Conservation (phyloP, 2,888 invertebrate genomes). For the Phytoseiulus persimilis region DNA sequence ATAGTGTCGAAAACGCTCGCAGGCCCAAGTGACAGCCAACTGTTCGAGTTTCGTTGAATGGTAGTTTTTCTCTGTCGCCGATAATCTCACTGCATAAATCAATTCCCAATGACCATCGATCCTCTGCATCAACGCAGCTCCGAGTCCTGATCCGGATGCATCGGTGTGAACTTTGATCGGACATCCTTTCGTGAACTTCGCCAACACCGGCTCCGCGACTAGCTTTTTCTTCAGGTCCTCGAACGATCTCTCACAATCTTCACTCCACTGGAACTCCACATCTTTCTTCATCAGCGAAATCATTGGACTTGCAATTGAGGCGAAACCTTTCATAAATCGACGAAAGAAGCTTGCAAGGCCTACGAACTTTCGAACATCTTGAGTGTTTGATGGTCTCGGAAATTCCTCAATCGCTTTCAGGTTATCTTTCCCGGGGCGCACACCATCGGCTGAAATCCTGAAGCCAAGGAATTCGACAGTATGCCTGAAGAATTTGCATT, state of each 20-base stretch:
- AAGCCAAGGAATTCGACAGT: slow-evolving; percentile 33
- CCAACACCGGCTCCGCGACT: slow-evolving; percentile 41
- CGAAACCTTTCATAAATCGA: slow-evolving; percentile 42
- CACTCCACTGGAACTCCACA: too few species aligned
- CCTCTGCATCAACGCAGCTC: too few species aligned
- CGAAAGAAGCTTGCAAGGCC: slow-evolving; percentile 43
- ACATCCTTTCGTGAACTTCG: too few species aligned
- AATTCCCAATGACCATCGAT: background rate
- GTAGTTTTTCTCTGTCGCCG: background rate
- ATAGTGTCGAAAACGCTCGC: slow-evolving; percentile 8
- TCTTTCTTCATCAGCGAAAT: slow-evolving; percentile 41
- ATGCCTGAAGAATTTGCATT: slow-evolving; percentile 30
- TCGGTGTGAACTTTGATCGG: too few species aligned
- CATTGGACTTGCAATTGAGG: slow-evolving; percentile 41
- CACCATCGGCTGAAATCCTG: slow-evolving; percentile 14
- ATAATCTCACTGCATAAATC: background rate
- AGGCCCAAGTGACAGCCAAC: background rate
- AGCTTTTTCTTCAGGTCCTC: slow-evolving; percentile 38
- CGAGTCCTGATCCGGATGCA: too few species aligned
- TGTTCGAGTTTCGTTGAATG: slow-evolving; percentile 1
- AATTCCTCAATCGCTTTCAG: slow-evolving; percentile 40
- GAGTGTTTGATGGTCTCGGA: slow-evolving; percentile 42
- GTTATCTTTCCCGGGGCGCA: slow-evolving; percentile 16
- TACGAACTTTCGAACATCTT: slow-evolving; percentile 42
- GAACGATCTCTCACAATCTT: slow-evolving; percentile 41